A percentile compares a stretch with the other conserved stretches of the same genome.
phyloP scores from a whole-genome alignment of 2,797 vertebrate genomes.

The Syncerus caffer region DNA sequence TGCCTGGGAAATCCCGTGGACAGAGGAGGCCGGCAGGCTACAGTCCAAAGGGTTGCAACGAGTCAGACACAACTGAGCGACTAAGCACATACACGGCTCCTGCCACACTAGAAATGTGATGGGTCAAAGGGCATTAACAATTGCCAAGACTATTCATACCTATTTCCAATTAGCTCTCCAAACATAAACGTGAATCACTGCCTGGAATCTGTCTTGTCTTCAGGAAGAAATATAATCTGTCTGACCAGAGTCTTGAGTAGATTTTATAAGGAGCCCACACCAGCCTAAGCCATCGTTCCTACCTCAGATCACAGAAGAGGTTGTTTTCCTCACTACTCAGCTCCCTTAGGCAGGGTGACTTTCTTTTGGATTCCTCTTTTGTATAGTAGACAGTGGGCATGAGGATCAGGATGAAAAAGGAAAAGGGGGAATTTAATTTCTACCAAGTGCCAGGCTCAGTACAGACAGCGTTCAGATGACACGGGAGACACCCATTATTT shows the following conservation, averaged over 20 bases:
- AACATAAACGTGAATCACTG: neutral
- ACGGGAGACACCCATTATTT: neutral
- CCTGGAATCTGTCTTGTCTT: neutral
- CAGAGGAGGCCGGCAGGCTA: neutral
- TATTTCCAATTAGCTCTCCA: neutral
- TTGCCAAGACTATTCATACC: neutral
- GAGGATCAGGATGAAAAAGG: neutral
- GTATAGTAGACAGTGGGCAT: neutral
- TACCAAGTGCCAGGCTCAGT: neutral
- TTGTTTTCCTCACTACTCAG: neutral
- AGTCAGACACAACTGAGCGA: neutral
- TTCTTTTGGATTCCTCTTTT: conserved; percentile 6
- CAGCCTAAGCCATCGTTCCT: neutral
- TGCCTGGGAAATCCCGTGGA: neutral
- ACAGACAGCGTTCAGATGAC: neutral
- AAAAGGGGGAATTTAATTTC: neutral
- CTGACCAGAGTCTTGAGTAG: neutral
- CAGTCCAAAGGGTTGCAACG: neutral
- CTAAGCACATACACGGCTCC: neutral
- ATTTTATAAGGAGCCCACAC: neutral
- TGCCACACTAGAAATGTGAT: neutral
- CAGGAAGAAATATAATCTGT: neutral
- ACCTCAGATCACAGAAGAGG: neutral
- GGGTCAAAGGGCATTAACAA: neutral
- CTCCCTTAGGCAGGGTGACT: neutral